Evolutionary conservation across 2,888 invertebrate species (phyloP).

Genomic region (Synergus itoensis): DNA sequence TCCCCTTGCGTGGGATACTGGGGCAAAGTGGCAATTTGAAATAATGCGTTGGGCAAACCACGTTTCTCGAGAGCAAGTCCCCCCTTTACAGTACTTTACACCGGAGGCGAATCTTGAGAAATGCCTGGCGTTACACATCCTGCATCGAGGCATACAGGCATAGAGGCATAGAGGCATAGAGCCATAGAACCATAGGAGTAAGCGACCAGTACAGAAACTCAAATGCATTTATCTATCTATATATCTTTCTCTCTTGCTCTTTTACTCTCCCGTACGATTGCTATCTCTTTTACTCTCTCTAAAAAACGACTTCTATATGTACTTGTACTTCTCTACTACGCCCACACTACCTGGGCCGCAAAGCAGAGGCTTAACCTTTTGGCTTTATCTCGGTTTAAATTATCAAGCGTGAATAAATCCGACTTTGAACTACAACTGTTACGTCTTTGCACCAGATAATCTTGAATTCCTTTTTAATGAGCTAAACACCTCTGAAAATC

Average conservation of each 20-base stretch:
- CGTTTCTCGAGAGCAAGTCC: constrained; percentile 45
- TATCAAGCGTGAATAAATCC: constrained; percentile 21
- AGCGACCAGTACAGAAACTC: constrained; percentile 5
- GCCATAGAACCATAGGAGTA: neutral
- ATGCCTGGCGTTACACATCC: constrained; percentile 32
- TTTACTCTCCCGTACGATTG: neutral
- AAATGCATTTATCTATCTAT: neutral
- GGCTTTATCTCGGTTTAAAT: constrained; percentile 5
- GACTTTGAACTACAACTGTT: constrained; percentile 22
- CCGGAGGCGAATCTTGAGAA: constrained; percentile 52
- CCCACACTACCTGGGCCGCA: constrained; percentile 9
- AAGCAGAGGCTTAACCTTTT: constrained; percentile 24
- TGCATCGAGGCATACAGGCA: neutral
- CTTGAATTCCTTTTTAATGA: neutral
- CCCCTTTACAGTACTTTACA: constrained; percentile 48
- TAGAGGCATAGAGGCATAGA: too few relatives aligned
- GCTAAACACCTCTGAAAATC: neutral
- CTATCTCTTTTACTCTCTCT: neutral
- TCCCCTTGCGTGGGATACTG: constrained; percentile 52
- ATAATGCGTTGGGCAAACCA: constrained; percentile 57
- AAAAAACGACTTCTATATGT: neutral
- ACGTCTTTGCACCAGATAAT: constrained; percentile 2
- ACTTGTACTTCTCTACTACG: neutral
- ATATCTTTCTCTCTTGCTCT: neutral
- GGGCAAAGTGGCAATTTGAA: constrained; percentile 56